phyloP scores from a whole-genome alignment of 2,888 invertebrate genomes.

The Coenonympha glycerion region DNA sequence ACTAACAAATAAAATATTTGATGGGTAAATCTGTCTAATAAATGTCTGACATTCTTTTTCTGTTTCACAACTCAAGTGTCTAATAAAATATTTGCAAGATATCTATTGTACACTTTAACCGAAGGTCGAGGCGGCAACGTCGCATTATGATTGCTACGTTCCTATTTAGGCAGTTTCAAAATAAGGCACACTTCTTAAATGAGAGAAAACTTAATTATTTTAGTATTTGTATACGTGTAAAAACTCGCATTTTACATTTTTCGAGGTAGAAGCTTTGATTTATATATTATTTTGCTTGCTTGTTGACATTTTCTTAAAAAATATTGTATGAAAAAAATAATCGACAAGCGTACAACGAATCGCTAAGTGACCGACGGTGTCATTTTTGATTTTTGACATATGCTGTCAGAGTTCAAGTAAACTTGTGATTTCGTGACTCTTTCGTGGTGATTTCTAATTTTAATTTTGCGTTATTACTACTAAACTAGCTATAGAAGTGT shows the following conservation, averaged over 20 bases:
- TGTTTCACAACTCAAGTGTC: not conserved
- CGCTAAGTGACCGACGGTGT: too few relatives aligned
- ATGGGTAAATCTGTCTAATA: not conserved
- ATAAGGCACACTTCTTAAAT: not conserved
- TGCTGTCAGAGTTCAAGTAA: too few relatives aligned
- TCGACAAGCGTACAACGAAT: not conserved
- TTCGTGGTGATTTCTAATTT: too few relatives aligned
- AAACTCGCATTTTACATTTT: not conserved
- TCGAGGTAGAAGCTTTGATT: not conserved
- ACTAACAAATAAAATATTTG: too few relatives aligned
- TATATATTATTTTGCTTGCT: not conserved
- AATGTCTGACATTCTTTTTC: too few relatives aligned
- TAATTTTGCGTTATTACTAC: too few relatives aligned
- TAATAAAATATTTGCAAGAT: not conserved
- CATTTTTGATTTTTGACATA: too few relatives aligned
- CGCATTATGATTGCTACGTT: not conserved
- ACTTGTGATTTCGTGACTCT: too few relatives aligned
- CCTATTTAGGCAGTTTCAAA: not conserved
- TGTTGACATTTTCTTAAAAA: not conserved
- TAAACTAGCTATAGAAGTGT: too few relatives aligned
- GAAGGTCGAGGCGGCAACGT: too few relatives aligned
- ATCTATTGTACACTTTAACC: not conserved
- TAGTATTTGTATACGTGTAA: not conserved
- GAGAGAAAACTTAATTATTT: not conserved
- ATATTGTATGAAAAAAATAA: not conserved